Evolutionary conservation across 2,888 invertebrate genomes (phyloP).

Genomic region (Drosophila vallismaia): DNA sequence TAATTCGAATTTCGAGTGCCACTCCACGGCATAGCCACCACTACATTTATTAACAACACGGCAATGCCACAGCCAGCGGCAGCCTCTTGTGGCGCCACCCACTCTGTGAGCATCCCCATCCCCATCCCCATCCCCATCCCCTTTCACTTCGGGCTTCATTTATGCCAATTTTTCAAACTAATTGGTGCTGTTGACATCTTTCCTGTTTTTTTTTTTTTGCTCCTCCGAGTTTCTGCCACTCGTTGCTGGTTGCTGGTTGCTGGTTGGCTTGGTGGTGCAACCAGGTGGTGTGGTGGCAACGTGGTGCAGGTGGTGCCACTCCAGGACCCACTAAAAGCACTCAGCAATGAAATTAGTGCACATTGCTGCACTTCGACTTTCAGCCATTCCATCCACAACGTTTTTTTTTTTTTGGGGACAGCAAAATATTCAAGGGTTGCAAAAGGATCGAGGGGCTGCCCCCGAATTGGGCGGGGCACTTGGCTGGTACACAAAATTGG

Average conservation of each 20-base stretch:
- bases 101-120: not conserved
- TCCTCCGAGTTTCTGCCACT: slow-evolving; percentile 43
- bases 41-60: slow-evolving; percentile 44
- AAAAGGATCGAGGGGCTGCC: not conserved
- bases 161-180: slow-evolving; percentile 82
- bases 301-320: slow-evolving; percentile 14
- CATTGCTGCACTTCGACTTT: slow-evolving; percentile 65
- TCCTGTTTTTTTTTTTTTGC: slow-evolving; percentile 42
- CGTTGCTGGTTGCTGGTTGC: slow-evolving; percentile 1
- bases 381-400: slow-evolving; percentile 19
- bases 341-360: slow-evolving; percentile 77
- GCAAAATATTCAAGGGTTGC: slow-evolving; percentile 5
- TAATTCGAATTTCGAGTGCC: slow-evolving; percentile 64
- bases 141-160: slow-evolving; percentile 70
- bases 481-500: slow-evolving; percentile 24
- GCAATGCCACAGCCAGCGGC: slow-evolving; percentile 15
- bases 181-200: slow-evolving; percentile 83
- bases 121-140: slow-evolving; percentile 8
- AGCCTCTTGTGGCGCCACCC: slow-evolving; percentile 26
- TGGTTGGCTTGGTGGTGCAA: slow-evolving; percentile 13
- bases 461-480: not conserved
- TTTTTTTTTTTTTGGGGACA: slow-evolving; percentile 15
- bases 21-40: slow-evolving; percentile 36
- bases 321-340: slow-evolving; percentile 68
- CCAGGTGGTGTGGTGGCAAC: slow-evolving; percentile 9